Conservation (phyloP, 1,140 invertebrate genomes). For the Meteorus sp. region DNA sequence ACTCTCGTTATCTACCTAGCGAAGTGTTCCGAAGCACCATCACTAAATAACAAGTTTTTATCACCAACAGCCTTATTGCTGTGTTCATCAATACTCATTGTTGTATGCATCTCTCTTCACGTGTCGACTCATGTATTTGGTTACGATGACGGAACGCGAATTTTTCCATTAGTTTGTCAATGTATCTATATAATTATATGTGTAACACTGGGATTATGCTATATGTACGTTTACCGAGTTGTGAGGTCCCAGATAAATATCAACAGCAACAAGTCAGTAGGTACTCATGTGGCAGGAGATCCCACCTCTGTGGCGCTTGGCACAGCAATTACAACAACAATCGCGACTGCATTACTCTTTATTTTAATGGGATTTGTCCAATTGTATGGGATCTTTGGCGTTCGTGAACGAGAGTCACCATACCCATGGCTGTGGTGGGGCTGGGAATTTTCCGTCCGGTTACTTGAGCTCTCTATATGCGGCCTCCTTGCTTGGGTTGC, state of each 20-base stretch:
- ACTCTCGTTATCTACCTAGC: constrained; percentile 82
- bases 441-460: constrained; percentile 79
- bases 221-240: constrained; percentile 77
- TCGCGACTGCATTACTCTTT: constrained; percentile 81
- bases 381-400: constrained; percentile 79
- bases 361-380: constrained; percentile 79
- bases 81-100: constrained; percentile 72
- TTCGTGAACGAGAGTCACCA: constrained; percentile 62
- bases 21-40: constrained; percentile 65
- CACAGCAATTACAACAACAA: constrained; percentile 82
- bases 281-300: constrained; percentile 49
- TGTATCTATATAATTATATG: constrained; percentile 80
- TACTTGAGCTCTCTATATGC: constrained; percentile 83
- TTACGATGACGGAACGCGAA: constrained; percentile 56
- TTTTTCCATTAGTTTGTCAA: constrained; percentile 77
- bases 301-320: constrained; percentile 56
- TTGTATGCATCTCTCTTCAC: constrained; percentile 77
- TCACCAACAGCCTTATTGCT: constrained; percentile 74
- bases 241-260: constrained; percentile 49
- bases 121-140: constrained; percentile 65
- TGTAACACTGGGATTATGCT: constrained; percentile 77
- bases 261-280: constrained; percentile 45
- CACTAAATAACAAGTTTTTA: constrained; percentile 64
- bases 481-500: constrained; percentile 81
- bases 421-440: constrained; percentile 86